Percentiles rank a stretch among this genome's conserved stretches.
Conservation (phyloP, 2,113 vertebrate genomes). For the Semnornis frantzii region DNA sequence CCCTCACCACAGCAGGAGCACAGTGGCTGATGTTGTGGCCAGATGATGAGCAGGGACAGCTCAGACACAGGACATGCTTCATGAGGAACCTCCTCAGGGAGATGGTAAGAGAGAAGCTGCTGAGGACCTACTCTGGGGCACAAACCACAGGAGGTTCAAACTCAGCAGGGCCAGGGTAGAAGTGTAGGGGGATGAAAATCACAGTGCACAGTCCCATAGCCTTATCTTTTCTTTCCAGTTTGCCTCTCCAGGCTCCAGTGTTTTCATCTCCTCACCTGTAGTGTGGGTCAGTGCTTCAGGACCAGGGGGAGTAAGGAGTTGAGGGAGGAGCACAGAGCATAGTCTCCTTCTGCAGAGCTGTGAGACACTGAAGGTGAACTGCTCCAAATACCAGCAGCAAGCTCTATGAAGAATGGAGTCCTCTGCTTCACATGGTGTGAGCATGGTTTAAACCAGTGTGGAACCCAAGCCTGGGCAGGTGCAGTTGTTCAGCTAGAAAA, state of each 20-base stretch:
- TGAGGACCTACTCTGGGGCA: background rate
- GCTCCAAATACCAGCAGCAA: background rate
- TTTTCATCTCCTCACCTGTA: background rate
- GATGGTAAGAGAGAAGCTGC: too few species aligned
- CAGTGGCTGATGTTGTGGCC: accelerated
- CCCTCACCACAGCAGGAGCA: accelerated
- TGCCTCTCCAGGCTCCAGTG: too few species aligned
- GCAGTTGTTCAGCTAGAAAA: background rate
- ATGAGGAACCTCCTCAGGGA: background rate
- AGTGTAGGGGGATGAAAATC: background rate
- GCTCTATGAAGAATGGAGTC: background rate
- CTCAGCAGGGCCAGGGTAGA: background rate
- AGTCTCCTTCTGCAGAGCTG: background rate
- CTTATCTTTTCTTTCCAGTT: background rate
- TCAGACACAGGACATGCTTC: background rate
- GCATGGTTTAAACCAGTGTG: background rate
- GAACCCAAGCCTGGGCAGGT: background rate
- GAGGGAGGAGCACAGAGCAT: background rate
- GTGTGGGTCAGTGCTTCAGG: background rate
- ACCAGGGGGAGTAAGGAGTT: background rate
- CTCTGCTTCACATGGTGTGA: background rate
- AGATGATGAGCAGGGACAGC: background rate
- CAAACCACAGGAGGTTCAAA: background rate
- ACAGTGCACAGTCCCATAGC: background rate
- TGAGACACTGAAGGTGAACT: background rate